A percentile compares a stretch with the other conserved stretches of the same genome.
These are phyloP conservation scores for Littorina saxatilis DNA, from an alignment of 1,140 invertebrate species.

Conservation along the genomic window DNA sequence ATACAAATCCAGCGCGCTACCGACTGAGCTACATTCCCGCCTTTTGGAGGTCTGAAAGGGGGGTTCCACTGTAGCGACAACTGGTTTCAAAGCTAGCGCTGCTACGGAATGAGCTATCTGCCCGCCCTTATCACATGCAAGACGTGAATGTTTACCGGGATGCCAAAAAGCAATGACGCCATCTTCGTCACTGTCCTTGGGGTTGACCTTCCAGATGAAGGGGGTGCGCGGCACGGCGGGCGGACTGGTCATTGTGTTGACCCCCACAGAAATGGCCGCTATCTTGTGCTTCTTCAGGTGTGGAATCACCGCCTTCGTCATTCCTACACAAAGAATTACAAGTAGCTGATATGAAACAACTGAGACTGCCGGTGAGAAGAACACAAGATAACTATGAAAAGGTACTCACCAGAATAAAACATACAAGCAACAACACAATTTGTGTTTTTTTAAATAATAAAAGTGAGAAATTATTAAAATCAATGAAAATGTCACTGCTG, in stretches of 20 bases:
- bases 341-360: background rate
- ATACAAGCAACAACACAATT: no score
- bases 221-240: conserved; percentile 63
- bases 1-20: no score
- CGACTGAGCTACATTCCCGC: no score
- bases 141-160: conserved; percentile 22
- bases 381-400: background rate
- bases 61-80: no score
- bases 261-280: conserved; percentile 64
- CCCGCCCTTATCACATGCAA: no score
- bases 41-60: no score
- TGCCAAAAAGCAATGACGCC: conserved; percentile 60
- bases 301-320: conserved; percentile 66
- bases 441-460: background rate
- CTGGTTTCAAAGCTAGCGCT: no score
- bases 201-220: conserved; percentile 61
- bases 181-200: conserved; percentile 40
- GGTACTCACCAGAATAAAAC: no score
- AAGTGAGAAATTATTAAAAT: no score
- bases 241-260: conserved; percentile 64
- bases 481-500: no score
- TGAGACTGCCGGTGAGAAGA: background rate
- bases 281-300: conserved; percentile 54
- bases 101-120: no score
- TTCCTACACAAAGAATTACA: conserved; percentile 49